A percentile compares a stretch with the other conserved stretches of the same genome.
Conservation (phyloP, 2,797 vertebrate genomes). For the Diglossa cyanea region DNA sequence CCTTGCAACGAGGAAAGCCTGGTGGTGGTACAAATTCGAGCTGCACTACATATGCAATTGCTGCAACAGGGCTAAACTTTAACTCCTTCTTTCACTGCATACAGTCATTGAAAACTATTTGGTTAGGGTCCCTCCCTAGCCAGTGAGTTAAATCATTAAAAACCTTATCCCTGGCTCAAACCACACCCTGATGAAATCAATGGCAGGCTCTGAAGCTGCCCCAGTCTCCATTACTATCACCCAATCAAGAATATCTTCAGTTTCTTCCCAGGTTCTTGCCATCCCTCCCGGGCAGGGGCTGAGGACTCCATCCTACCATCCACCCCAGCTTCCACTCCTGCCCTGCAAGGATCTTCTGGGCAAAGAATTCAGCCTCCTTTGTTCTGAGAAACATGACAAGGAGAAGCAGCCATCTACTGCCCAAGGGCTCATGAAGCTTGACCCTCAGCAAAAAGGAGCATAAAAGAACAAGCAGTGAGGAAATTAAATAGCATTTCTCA, state of each 20-base stretch:
- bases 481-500: slow-evolving; percentile 29
- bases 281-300: not conserved
- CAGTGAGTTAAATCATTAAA: not conserved
- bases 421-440: not conserved
- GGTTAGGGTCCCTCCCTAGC: not conserved
- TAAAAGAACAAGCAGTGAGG: not conserved
- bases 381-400: not conserved
- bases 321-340: not conserved
- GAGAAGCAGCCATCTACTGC: not conserved
- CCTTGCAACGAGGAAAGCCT: slow-evolving; percentile 19
- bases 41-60: not conserved
- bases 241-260: not conserved
- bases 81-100: not conserved
- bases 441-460: not conserved
- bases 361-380: not conserved
- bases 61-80: slow-evolving; percentile 26
- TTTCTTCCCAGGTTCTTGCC: not conserved
- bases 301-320: not conserved
- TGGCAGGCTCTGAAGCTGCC: not conserved
- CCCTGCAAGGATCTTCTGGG: not conserved
- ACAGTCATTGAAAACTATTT: not conserved
- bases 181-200: slow-evolving; percentile 23
- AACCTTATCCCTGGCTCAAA: not conserved
- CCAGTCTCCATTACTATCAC: not conserved
- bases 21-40: not conserved